Conservation (phyloP, 2,797 vertebrate genomes). For the Melopsittacus undulatus region DNA sequence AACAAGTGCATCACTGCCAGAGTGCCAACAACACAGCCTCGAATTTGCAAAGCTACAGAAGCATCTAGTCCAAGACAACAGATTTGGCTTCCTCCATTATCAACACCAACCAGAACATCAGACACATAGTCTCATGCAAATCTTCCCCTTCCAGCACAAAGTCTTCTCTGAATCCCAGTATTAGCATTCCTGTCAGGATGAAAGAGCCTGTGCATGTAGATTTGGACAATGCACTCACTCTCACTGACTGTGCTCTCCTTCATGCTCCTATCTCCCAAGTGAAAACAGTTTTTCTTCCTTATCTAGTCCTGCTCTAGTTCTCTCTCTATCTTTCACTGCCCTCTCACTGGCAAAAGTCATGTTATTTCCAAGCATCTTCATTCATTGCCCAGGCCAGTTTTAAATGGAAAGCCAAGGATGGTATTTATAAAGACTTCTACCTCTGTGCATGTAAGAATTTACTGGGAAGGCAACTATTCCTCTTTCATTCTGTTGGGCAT, state of each 20-base stretch:
- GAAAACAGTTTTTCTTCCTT: background rate
- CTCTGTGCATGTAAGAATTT: background rate
- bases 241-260: background rate
- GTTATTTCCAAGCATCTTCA: background rate
- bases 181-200: background rate
- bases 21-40: background rate
- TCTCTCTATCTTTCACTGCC: background rate
- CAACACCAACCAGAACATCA: background rate
- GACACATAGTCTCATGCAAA: background rate
- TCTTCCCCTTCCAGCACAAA: fast-evolving
- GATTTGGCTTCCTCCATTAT: background rate
- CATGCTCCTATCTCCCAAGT: background rate
- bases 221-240: background rate
- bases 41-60: background rate
- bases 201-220: background rate
- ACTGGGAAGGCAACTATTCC: background rate
- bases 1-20: background rate
- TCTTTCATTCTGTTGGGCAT: background rate
- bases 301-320: background rate
- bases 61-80: background rate
- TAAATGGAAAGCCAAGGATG: background rate
- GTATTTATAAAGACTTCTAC: background rate
- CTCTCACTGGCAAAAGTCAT: background rate
- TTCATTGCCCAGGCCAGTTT: background rate
- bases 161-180: background rate